These are phyloP conservation scores for Gryllus bimaculatus DNA, from an alignment of 1,140 invertebrate genomes.

Conservation along the genomic window DNA sequence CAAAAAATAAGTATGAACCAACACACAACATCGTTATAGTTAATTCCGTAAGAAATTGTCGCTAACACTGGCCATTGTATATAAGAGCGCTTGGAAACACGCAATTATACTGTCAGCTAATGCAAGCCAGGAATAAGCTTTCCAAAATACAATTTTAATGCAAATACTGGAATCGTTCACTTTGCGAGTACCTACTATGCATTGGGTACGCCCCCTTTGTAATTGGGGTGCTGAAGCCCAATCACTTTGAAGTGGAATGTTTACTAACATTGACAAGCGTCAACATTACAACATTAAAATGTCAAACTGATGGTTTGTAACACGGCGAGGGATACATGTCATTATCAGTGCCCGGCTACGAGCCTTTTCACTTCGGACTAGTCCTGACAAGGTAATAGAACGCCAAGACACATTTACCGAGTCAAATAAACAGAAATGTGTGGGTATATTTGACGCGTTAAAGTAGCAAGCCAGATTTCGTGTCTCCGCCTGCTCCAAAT, in stretches of 20 bases:
- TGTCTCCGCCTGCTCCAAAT: background rate
- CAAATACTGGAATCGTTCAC: background rate
- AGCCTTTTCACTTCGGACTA: background rate
- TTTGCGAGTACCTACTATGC: background rate
- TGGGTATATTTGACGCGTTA: conserved; percentile 7
- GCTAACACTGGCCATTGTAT: too few species aligned
- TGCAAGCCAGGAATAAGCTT: background rate
- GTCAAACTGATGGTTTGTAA: conserved; percentile 12
- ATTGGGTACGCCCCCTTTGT: conserved; percentile 17
- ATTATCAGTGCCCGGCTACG: background rate
- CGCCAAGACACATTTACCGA: background rate
- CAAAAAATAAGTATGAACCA: too few species aligned
- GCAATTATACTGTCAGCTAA: background rate
- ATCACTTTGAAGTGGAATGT: conserved; percentile 16
- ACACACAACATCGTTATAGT: too few species aligned
- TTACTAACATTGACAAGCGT: conserved; percentile 20
- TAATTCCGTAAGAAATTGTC: too few species aligned
- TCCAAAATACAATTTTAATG: background rate
- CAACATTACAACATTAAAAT: conserved; percentile 10
- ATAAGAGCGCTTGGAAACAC: background rate
- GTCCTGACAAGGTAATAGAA: background rate
- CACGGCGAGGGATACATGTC: background rate
- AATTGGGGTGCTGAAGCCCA: background rate
- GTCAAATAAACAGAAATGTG: background rate
- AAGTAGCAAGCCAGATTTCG: conserved; percentile 9